Base-by-base conservation (phyloP, 2,797 vertebrate genomes). In the Remorina albescens region DNA sequence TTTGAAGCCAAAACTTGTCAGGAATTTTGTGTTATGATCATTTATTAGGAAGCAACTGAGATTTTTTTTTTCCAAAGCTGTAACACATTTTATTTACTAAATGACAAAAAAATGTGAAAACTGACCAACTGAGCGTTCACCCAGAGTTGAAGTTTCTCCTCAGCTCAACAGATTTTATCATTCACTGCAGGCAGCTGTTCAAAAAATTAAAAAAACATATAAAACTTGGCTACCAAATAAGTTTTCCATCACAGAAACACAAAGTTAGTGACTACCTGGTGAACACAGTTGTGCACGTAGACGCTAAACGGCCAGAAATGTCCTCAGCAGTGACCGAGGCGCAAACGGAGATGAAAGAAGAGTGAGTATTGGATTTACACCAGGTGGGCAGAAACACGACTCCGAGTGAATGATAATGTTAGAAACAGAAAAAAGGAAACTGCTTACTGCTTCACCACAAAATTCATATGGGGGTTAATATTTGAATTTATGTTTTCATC, bases 1-100 rank as follows among this genome's bases (percentile, higher is more conserved):
- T 74, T 80, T 47, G 65, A 67, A 78, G 67, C 8, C n/a, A 51
- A 36, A 61, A 53, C 26, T 49, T 8, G 37, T 30, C 32, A 21
- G 36, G 11, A 19, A 26, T 59, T 21, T 59, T 21, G 28, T 60
- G n/a, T 21, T 21, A 0, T 1, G 18, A 46, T 68, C 4, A 15
- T 28, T 51, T 60, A 3, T 57, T 8, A 36, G 5, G 10, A 8
- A 36, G 34, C 9, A 28, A 36, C 46, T 55, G 34, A 56, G 8
- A 12, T 26, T 62, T 65, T 54, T 12, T n/a, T 71, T 15, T 19
- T 41, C 39, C 71, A 19, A 15, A 18, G 19, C 26, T 5, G 55
- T 55, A 21, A 32, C 23, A 26, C 11, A n/a, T 39, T 26, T 46
- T 64, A 25, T 25, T 11, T 51, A 56, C 44, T 10, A 44, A 5